Conservation (phyloP, 2,888 invertebrate species). For the Baronia brevicornis region DNA sequence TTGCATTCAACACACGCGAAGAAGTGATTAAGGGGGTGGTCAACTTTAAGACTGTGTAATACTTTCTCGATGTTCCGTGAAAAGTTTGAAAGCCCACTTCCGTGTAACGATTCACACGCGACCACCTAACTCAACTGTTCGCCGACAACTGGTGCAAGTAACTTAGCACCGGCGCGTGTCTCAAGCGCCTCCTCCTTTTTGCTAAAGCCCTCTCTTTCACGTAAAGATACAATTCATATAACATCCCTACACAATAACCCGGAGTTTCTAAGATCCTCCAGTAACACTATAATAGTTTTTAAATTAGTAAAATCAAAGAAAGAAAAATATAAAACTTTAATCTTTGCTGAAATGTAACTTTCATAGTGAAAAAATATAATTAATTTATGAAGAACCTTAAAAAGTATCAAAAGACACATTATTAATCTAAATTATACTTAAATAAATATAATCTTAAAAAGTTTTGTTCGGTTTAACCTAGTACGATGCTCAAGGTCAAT, state of each 20-base stretch:
- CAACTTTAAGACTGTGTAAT: slow-evolving; percentile 41
- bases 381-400: no score
- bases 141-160: slow-evolving; percentile 50
- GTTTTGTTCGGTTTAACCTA: no score
- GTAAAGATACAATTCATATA: slow-evolving; percentile 38
- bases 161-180: slow-evolving; percentile 37
- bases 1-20: slow-evolving; percentile 62
- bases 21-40: slow-evolving; percentile 55
- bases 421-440: no score
- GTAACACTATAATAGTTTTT: no score
- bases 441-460: no score
- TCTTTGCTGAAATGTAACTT: no score
- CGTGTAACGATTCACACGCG: slow-evolving; percentile 28
- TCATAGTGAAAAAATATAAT: no score
- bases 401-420: no score
- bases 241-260: slow-evolving; percentile 42
- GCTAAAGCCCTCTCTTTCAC: slow-evolving; percentile 46
- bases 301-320: no score
- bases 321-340: no score
- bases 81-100: slow-evolving; percentile 54
- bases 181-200: slow-evolving; percentile 48
- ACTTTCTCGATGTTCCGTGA: slow-evolving; percentile 59
- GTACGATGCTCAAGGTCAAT: no score
- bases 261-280: slow-evolving; percentile 23
- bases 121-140: slow-evolving; percentile 34